These are phyloP conservation scores for Margarornis squamiger DNA, from an alignment of 2,797 vertebrate species.

Conservation along the genomic window DNA sequence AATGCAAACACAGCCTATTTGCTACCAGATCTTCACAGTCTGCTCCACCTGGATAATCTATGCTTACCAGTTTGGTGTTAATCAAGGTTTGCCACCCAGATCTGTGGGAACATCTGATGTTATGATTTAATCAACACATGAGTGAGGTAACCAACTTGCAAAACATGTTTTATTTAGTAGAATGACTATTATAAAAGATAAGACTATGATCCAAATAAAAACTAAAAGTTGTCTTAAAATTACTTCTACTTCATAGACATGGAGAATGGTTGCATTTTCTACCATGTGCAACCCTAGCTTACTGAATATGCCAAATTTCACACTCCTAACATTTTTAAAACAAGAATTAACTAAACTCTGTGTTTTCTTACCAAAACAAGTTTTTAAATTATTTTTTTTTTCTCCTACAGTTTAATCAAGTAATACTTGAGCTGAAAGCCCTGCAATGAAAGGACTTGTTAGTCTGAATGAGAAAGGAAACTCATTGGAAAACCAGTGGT, in stretches of 20 bases:
- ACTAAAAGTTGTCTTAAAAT: background rate
- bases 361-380: background rate
- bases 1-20: background rate
- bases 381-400: background rate
- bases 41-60: background rate
- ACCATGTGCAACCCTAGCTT: background rate
- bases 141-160: constrained; percentile 1
- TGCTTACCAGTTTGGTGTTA: background rate
- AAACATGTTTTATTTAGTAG: background rate
- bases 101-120: constrained; percentile 28
- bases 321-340: background rate
- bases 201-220: background rate
- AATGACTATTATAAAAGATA: background rate
- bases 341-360: background rate
- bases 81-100: background rate
- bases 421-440: background rate
- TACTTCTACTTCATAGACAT: background rate
- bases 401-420: background rate
- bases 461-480: background rate
- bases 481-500: background rate
- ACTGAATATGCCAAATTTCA: background rate
- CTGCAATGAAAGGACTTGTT: background rate
- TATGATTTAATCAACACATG: background rate
- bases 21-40: background rate
- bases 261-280: background rate